Evolutionary conservation across 1,140 invertebrate genomes (phyloP).

Genomic region (Magallana gigas): DNA sequence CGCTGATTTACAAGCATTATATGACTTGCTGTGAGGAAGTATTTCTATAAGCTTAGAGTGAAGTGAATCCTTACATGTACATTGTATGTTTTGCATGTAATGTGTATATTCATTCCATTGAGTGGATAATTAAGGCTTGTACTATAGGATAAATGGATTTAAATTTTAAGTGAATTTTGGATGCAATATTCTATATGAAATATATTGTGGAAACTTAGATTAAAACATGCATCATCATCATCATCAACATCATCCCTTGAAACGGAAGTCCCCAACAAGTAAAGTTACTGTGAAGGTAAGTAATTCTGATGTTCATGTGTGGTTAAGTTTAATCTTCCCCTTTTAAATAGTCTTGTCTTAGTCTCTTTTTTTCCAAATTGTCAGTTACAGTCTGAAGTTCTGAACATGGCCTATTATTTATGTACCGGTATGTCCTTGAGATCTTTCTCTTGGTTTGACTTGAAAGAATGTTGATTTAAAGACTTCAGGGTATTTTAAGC

Average conservation of each 20-base stretch:
- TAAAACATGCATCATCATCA: constrained; percentile 7
- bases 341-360: too few relatives aligned
- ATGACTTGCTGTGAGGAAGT: not conserved
- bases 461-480: constrained; percentile 28
- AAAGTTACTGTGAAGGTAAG: not conserved
- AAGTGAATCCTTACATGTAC: not conserved
- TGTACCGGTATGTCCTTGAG: constrained; percentile 7
- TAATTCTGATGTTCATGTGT: not conserved
- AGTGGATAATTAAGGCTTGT: not conserved
- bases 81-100: not conserved
- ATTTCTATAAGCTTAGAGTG: not conserved
- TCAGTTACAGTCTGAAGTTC: too few relatives aligned
- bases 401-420: too few relatives aligned
- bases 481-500: not conserved
- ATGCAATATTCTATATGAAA: not conserved
- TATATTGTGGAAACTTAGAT: not conserved
- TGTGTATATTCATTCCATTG: not conserved
- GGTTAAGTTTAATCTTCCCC: too few relatives aligned
- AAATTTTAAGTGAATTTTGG: not conserved
- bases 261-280: not conserved
- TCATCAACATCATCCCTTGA: not conserved
- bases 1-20: not conserved
- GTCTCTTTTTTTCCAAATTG: too few relatives aligned
- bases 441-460: not conserved
- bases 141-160: not conserved